These are phyloP conservation scores for Camelus dromedarius DNA, from an alignment of 2,113 vertebrate genomes.

Conservation along the genomic window DNA sequence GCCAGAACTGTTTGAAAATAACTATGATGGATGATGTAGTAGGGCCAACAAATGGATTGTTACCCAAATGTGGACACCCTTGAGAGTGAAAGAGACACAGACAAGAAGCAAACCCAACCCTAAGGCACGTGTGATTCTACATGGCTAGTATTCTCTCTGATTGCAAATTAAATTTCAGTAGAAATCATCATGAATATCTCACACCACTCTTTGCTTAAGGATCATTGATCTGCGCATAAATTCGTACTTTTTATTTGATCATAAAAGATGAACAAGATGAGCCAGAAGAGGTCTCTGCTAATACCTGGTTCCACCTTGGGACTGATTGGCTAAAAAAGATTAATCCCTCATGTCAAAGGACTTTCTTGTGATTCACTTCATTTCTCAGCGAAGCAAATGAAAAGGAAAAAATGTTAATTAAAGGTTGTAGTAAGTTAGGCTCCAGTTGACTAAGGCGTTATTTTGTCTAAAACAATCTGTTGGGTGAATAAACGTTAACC, in stretches of 20 bases:
- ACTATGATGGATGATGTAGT: not conserved
- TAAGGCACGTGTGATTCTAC: not conserved
- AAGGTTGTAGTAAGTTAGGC: slow-evolving; percentile 47
- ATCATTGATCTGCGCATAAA: not conserved
- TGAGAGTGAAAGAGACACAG: not conserved
- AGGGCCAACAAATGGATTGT: not conserved
- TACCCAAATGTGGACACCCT: not conserved
- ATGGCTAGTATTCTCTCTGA: not conserved
- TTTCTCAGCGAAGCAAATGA: slow-evolving; percentile 56
- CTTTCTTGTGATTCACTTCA: slow-evolving; percentile 65
- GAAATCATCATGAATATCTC: not conserved
- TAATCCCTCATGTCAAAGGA: slow-evolving; percentile 32
- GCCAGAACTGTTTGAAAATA: not conserved
- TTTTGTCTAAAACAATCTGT: slow-evolving; percentile 61
- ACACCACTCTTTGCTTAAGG: not conserved
- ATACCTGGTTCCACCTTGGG: slow-evolving; percentile 24
- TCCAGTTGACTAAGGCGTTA: slow-evolving; percentile 61
- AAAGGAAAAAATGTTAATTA: slow-evolving; percentile 76
- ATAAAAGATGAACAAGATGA: not conserved
- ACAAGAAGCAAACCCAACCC: not conserved
- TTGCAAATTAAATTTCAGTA: not conserved
- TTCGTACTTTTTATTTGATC: not conserved
- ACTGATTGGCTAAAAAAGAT: slow-evolving; percentile 23
- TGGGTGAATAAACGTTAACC: slow-evolving; percentile 48
- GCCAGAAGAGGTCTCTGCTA: slow-evolving; percentile 19